Evolutionary conservation across 2,113 vertebrate species (phyloP).

Genomic region (Antechinus stuartii): DNA sequence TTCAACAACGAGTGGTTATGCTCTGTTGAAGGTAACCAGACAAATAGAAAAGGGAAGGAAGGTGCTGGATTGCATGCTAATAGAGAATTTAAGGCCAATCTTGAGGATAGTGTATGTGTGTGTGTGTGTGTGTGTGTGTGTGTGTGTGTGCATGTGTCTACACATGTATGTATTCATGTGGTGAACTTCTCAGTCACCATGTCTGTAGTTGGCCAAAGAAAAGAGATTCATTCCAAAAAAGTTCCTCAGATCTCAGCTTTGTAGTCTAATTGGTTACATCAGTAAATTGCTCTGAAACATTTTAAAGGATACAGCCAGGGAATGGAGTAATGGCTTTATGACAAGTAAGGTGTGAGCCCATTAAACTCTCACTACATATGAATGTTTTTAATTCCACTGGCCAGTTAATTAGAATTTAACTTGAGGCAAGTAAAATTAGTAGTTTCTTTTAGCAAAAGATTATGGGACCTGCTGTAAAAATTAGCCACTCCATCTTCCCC

Average conservation of each 20-base stretch:
- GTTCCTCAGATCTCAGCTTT: conserved; percentile 74
- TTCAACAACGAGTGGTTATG: neutral
- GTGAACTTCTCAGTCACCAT: conserved; percentile 38
- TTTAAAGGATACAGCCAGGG: conserved; percentile 80
- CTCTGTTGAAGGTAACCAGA: neutral
- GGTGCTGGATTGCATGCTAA: neutral
- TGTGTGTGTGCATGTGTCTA: neutral
- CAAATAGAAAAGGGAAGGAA: neutral
- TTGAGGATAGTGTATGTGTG: conserved; percentile 49
- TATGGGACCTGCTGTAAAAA: neutral
- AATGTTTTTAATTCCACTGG: conserved; percentile 78
- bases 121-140: neutral
- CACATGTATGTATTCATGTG: no score
- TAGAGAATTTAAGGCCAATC: conserved; percentile 56
- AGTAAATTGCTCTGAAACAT: conserved; percentile 70
- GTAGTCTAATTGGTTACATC: conserved; percentile 82
- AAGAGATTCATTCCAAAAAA: conserved; percentile 35
- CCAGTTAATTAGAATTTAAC: conserved; percentile 82
- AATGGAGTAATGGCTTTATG: conserved; percentile 74
- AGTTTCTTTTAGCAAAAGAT: conserved; percentile 44
- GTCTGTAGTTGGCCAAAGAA: conserved; percentile 48
- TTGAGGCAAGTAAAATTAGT: conserved; percentile 67
- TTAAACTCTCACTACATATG: conserved; percentile 78
- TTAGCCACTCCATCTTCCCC: neutral
- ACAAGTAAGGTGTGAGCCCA: conserved; percentile 81